Base-by-base conservation (phyloP, 2,797 vertebrate species). In the Astyanax mexicanus region DNA sequence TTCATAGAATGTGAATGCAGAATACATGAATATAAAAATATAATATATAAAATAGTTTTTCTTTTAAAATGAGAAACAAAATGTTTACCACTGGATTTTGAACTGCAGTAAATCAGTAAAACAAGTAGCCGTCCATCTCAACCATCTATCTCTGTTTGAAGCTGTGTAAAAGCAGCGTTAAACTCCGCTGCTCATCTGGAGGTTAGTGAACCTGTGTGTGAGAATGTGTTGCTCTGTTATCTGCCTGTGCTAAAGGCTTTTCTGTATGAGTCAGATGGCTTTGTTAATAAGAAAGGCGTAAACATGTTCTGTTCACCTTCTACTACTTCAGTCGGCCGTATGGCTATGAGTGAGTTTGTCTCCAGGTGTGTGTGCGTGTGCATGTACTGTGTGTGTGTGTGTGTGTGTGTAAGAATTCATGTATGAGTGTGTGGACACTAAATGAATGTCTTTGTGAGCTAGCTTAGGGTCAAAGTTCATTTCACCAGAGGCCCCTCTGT, bases 401-500 rank as follows among this genome's bases (percentile, higher is more conserved):
- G 27, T 37, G 19, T 52, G 54, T 69, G 35, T 37, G 35, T 72
- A 27, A 29, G 45, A 40, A 32, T 65, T 13, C 64, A 54, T 73
- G 45, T 69, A 21, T 25, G 11, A 32, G 25, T 64, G 71, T 6
- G 47, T 58, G 54, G 17, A 66, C 60, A 61, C 65, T 42, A 37
- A 57, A 70, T 71, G 25, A 32, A 58, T 42, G 54, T 61, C 42
- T 38, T 58, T 57, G 42, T 58, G 8, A 51, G 6, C 27, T 57
- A 12, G 25, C 62, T 69, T 44, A 75, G 47, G 64, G 57, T 65
- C 40, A 60, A 58, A 35, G 23, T 81, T 72, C 73, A 75, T 66
- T 75, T 47, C 69, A 74, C 70, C 57, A 80, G 58, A 62, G 64
- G 77, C 66, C 66, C 49, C 52, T 77, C 77, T 81, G 84, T 82